A percentile compares a stretch with the other conserved stretches of the same genome.
phyloP scores from a whole-genome alignment of 2,113 vertebrate genomes.

The Lasiurus cinereus region DNA sequence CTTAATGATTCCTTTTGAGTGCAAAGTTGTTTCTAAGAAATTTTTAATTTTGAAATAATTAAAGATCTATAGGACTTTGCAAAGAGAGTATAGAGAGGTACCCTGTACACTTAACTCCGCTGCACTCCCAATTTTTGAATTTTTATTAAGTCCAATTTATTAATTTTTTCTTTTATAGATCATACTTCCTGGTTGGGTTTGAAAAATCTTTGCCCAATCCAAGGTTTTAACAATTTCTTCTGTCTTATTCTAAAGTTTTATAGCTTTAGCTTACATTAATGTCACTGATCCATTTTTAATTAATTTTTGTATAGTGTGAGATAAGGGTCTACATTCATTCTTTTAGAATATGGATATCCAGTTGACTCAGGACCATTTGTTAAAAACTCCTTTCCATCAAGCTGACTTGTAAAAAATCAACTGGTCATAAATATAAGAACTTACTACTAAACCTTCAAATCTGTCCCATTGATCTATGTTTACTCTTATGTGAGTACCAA shows the following conservation, averaged over 20 bases:
- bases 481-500: not conserved
- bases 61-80: not conserved
- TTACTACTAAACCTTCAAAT: slow-evolving; percentile 33
- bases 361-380: not conserved
- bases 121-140: not conserved
- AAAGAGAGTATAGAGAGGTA: not conserved
- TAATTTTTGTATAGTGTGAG: not conserved
- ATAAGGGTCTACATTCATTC: not conserved
- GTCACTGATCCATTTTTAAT: slow-evolving; percentile 12
- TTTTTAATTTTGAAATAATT: not conserved
- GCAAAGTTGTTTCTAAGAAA: not conserved
- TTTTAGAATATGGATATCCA: not conserved
- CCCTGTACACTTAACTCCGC: not conserved
- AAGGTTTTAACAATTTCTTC: slow-evolving; percentile 30
- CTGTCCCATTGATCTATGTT: slow-evolving; percentile 35
- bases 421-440: not conserved
- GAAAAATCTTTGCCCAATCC: not conserved
- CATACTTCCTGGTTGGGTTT: not conserved
- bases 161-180: not conserved
- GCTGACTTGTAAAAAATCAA: not conserved
- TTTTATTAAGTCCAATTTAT: not conserved
- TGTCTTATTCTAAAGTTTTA: not conserved
- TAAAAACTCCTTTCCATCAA: slow-evolving; percentile 8
- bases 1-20: not conserved
- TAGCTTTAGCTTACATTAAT: slow-evolving; percentile 8